Evolutionary conservation across 2,797 vertebrate species (phyloP).

Genomic region (Hoplostethus atlanticus): DNA sequence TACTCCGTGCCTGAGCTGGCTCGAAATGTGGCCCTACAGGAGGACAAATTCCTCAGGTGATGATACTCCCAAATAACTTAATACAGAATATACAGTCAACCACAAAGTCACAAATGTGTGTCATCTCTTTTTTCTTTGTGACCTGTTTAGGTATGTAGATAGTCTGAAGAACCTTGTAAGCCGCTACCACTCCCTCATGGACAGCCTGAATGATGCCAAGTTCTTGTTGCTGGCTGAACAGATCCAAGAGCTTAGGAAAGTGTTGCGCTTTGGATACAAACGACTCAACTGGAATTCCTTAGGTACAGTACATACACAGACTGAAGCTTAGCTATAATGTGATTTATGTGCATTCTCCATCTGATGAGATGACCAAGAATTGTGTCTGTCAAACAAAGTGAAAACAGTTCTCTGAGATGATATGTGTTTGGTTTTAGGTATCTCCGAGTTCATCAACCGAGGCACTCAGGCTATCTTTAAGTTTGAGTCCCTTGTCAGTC

Average conservation of each 20-base stretch:
- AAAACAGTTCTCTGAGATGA: background rate
- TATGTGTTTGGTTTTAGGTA: slow-evolving; percentile 79
- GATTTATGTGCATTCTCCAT: background rate
- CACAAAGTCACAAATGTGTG: background rate
- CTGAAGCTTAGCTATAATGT: slow-evolving; percentile 1
- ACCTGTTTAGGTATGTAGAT: slow-evolving; percentile 81
- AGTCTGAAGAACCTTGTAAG: slow-evolving; percentile 85
- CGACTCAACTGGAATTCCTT: slow-evolving; percentile 92
- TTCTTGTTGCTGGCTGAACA: slow-evolving; percentile 83
- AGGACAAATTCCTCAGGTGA: slow-evolving; percentile 85
- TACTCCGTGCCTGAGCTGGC: slow-evolving; percentile 85
- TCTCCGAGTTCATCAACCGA: slow-evolving; percentile 86
- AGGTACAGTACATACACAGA: slow-evolving; percentile 78
- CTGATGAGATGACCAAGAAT: background rate
- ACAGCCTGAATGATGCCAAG: slow-evolving; percentile 86
- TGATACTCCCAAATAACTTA: background rate
- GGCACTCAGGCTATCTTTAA: slow-evolving; percentile 84
- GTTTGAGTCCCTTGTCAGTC: slow-evolving; percentile 89
- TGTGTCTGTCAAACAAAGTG: slow-evolving; percentile 12
- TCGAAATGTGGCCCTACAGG: slow-evolving; percentile 86
- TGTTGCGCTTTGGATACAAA: slow-evolving; percentile 86
- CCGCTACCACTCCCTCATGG: slow-evolving; percentile 83
- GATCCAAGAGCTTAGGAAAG: slow-evolving; percentile 80
- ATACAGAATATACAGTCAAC: background rate
- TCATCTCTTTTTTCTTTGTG: background rate